phyloP scores from a whole-genome alignment of 2,113 vertebrate genomes.

The Nothocercus nigrocapillus region DNA sequence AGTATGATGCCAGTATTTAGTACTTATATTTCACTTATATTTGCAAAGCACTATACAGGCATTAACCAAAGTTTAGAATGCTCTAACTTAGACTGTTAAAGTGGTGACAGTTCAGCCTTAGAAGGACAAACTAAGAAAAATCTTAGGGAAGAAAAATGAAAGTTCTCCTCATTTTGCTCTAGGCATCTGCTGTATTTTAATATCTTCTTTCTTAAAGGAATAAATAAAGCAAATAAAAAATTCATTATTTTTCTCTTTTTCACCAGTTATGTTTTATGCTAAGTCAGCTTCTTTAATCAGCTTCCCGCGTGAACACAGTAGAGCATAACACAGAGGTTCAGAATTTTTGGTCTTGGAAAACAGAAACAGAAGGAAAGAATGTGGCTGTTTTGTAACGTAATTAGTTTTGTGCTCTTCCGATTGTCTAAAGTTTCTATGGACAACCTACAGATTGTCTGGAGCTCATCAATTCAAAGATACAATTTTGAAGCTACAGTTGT shows the following conservation, averaged over 20 bases:
- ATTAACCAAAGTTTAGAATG: neutral
- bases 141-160: neutral
- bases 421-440: neutral
- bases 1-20: neutral
- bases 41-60: neutral
- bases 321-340: neutral
- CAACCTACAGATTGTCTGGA: neutral
- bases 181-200: neutral
- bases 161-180: neutral
- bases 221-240: neutral
- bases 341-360: neutral
- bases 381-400: too few relatives aligned
- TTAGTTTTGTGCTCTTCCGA: neutral
- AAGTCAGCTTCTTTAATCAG: neutral
- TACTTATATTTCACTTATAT: neutral
- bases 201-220: neutral
- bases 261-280: neutral
- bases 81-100: neutral
- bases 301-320: neutral
- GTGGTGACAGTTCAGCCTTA: neutral
- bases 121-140: neutral
- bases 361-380: too few relatives aligned
- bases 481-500: neutral
- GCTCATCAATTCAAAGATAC: neutral
- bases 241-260: neutral